phyloP scores from a whole-genome alignment of 2,888 invertebrate species.

The Artemia sinica region DNA sequence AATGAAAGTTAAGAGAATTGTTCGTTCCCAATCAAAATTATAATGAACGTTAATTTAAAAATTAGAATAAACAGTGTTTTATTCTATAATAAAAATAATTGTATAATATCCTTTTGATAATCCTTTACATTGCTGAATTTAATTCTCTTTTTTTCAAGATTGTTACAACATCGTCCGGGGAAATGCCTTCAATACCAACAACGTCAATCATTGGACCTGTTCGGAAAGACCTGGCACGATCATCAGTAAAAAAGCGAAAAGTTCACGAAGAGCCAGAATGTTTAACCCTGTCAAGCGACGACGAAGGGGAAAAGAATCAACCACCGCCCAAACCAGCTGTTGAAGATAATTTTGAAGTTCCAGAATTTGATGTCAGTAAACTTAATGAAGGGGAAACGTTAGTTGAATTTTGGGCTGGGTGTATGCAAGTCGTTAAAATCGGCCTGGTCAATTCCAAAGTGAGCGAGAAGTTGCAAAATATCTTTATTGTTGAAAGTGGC shows the following conservation, averaged over 20 bases:
- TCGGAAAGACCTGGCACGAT: neutral
- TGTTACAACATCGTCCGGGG: no score
- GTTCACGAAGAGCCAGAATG: slow-evolving; percentile 18
- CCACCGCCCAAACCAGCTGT: neutral
- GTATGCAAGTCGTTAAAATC: neutral
- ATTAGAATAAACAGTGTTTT: no score
- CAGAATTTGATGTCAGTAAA: slow-evolving; percentile 2
- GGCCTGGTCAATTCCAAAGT: slow-evolving; percentile 8
- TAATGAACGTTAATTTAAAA: no score
- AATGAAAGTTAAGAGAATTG: no score
- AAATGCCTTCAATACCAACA: no score
- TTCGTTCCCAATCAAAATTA: no score
- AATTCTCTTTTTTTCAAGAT: no score
- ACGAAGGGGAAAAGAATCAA: slow-evolving; percentile 16
- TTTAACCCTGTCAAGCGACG: slow-evolving; percentile 20
- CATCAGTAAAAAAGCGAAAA: neutral
- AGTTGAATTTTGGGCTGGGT: neutral
- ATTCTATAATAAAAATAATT: no score
- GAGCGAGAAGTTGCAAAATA: slow-evolving; percentile 6
- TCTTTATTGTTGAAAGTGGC: neutral
- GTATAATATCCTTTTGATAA: no score
- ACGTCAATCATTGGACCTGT: no score
- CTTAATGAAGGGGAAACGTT: slow-evolving; percentile 4
- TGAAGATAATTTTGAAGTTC: slow-evolving; percentile 1
- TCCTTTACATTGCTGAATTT: no score